Evolutionary conservation across 23 tunicate genomes (phyloP).

Genomic region (Clavelina lepadiformis): DNA sequence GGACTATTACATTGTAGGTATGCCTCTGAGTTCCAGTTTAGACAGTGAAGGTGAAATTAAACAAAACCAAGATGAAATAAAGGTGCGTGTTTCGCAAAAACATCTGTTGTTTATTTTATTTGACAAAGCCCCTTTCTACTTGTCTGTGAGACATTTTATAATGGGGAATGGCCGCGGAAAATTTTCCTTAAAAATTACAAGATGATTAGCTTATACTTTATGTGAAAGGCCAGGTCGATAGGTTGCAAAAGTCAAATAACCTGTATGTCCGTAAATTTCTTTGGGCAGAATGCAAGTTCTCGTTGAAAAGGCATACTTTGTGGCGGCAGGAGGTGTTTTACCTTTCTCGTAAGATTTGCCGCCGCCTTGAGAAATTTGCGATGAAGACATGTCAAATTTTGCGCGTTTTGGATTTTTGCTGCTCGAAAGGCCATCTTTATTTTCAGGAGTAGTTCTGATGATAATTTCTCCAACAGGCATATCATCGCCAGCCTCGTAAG

Average conservation of each 20-base stretch:
- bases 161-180: no score
- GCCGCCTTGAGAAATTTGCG: not conserved
- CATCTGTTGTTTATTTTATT: no score
- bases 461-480: constrained; percentile 73
- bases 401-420: constrained; percentile 4
- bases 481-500: constrained; percentile 52
- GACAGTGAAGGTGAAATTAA: no score
- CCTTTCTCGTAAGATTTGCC: constrained; percentile 15
- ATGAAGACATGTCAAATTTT: constrained; percentile 23
- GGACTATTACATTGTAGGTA: no score
- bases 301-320: constrained; percentile 41
- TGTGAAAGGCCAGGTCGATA: constrained; percentile 27
- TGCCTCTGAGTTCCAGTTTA: no score
- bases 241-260: constrained; percentile 86
- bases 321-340: constrained; percentile 56
- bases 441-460: constrained; percentile 24
- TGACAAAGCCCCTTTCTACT: no score
- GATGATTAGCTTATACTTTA: no score
- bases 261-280: constrained; percentile 97
- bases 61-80: no score
- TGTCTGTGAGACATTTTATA: no score
- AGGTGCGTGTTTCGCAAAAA: no score
- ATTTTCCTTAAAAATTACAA: no score
- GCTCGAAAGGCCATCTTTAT: not conserved
- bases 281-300: constrained; percentile 67